These are phyloP conservation scores for Mionectes olivaceus DNA, from an alignment of 2,797 vertebrate genomes.

Conservation along the genomic window DNA sequence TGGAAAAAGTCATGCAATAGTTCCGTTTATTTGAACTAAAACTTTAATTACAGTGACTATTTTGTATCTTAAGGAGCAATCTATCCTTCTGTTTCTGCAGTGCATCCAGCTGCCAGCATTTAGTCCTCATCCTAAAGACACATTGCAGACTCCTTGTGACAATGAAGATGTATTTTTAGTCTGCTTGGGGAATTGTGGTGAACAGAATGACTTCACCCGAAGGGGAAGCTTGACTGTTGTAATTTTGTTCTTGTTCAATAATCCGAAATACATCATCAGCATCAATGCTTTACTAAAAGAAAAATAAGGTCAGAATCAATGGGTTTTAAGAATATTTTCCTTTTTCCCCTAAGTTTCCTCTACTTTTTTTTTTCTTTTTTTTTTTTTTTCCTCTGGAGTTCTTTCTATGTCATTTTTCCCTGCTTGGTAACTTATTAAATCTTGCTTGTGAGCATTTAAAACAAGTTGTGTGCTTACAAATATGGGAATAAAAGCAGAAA, in stretches of 20 bases:
- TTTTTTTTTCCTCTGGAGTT: not conserved
- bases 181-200: not conserved
- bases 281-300: not conserved
- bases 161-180: not conserved
- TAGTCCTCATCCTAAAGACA: not conserved
- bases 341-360: not conserved
- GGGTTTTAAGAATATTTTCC: not conserved
- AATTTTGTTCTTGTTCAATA: not conserved
- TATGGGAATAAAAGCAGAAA: not conserved
- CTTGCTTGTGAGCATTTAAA: not conserved
- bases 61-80: not conserved
- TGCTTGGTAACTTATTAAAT: not conserved
- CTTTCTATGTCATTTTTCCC: not conserved
- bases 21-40: not conserved
- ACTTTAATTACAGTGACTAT: constrained; percentile 15
- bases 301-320: not conserved
- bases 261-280: not conserved
- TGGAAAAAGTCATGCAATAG: not conserved
- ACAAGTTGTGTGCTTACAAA: not conserved
- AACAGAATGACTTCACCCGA: not conserved
- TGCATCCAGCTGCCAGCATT: not conserved
- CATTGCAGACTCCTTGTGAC: not conserved
- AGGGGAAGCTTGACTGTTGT: not conserved
- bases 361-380: not conserved
- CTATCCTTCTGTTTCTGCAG: not conserved